phyloP scores from a whole-genome alignment of 1,140 invertebrate genomes.

The Artemia franciscana region DNA sequence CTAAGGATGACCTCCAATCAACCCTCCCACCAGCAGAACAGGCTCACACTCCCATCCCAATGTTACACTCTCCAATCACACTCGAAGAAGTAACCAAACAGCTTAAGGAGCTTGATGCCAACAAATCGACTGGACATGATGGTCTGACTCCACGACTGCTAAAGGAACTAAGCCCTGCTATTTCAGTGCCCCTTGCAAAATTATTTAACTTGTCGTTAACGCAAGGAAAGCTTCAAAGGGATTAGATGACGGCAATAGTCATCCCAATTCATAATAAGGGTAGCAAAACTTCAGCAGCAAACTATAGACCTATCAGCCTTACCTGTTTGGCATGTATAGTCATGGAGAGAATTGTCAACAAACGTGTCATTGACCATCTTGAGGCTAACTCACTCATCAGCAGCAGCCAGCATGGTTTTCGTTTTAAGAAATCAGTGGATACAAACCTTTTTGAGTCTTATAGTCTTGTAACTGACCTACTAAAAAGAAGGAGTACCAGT shows the following conservation, averaged over 20 bases:
- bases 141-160: not conserved
- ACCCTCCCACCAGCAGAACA: not conserved
- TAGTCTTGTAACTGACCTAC: too few species aligned
- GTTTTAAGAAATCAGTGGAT: not conserved
- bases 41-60: not conserved
- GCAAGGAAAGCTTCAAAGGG: not conserved
- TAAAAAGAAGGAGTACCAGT: not conserved
- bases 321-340: not conserved
- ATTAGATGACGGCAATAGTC: not conserved
- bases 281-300: not conserved
- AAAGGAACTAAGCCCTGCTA: not conserved
- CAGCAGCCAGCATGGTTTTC: not conserved
- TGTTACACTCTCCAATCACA: not conserved
- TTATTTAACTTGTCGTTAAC: not conserved
- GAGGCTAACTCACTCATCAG: not conserved
- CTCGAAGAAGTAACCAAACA: too few species aligned
- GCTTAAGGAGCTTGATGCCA: not conserved
- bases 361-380: not conserved
- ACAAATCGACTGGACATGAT: not conserved
- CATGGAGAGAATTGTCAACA: not conserved
- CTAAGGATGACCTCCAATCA: not conserved
- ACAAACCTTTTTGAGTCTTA: not conserved
- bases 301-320: not conserved
- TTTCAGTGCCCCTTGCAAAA: not conserved
- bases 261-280: not conserved